phyloP scores from a whole-genome alignment of 2,113 vertebrate species.

The Laterallus jamaicensis region DNA sequence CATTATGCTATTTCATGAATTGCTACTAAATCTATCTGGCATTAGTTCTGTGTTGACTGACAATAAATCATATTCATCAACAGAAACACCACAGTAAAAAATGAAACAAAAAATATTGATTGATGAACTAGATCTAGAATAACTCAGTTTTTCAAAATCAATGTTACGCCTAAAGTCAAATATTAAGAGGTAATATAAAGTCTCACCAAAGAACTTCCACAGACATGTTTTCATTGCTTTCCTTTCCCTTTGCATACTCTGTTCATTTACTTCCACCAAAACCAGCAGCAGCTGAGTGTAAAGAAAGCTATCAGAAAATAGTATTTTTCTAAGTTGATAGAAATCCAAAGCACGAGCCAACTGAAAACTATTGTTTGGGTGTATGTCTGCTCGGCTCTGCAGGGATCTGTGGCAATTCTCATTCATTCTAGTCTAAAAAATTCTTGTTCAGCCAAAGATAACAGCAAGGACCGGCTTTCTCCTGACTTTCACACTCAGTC shows the following conservation, averaged over 20 bases:
- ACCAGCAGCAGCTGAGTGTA: neutral
- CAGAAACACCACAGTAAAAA: neutral
- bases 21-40: neutral
- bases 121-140: neutral
- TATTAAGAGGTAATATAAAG: neutral
- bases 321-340: neutral
- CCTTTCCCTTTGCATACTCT: neutral
- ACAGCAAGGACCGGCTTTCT: neutral
- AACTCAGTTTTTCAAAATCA: neutral
- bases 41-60: neutral
- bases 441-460: neutral
- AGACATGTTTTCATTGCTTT: neutral
- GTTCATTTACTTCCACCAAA: neutral
- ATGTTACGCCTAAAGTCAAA: neutral
- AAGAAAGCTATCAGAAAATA: conserved; percentile 4
- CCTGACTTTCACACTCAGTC: neutral
- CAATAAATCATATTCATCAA: neutral
- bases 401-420: neutral
- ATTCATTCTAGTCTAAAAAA: neutral
- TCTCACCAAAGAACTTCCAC: conserved; percentile 2
- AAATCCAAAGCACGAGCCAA: conserved; percentile 20
- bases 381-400: neutral
- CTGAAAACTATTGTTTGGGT: conserved; percentile 27
- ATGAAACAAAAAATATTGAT: neutral
- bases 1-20: neutral